A percentile compares a stretch with the other conserved stretches of the same genome.
Evolutionary conservation across 2,888 invertebrate species (phyloP).

Genomic region (Ecliptopera silaceata): DNA sequence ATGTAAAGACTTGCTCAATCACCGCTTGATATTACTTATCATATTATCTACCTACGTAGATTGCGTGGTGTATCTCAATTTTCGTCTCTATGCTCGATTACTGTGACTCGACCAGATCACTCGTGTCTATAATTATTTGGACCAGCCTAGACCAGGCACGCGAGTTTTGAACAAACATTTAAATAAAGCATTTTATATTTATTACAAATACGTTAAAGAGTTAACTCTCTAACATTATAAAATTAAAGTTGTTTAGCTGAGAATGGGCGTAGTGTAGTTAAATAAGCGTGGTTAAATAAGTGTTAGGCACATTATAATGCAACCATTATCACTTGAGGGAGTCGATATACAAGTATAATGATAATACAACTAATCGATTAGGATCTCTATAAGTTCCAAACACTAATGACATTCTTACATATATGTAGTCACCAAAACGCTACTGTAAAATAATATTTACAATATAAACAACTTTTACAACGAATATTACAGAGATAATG

Average conservation of each 20-base stretch:
- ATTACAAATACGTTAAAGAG: not conserved
- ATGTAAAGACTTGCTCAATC: slow-evolving; percentile 25
- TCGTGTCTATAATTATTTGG: slow-evolving; percentile 33
- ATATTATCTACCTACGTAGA: slow-evolving; percentile 68
- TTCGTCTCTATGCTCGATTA: slow-evolving; percentile 66
- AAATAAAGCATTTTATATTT: not conserved
- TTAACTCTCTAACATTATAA: not conserved
- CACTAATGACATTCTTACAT: too few relatives aligned
- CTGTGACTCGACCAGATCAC: slow-evolving; percentile 64
- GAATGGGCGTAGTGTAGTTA: not conserved
- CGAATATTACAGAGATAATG: too few relatives aligned
- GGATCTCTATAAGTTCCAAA: too few relatives aligned
- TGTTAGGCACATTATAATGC: too few relatives aligned
- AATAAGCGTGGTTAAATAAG: not conserved
- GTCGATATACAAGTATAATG: too few relatives aligned
- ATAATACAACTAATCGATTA: too few relatives aligned
- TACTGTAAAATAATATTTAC: too few relatives aligned
- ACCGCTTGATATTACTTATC: slow-evolving; percentile 55
- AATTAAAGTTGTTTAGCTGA: not conserved
- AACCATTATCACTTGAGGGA: too few relatives aligned
- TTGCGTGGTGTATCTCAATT: slow-evolving; percentile 74
- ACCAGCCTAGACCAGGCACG: slow-evolving; percentile 26
- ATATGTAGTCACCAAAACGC: too few relatives aligned
- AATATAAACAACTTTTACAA: too few relatives aligned
- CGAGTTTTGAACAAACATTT: slow-evolving; percentile 25